Conservation (phyloP, 2,797 vertebrate genomes). For the Megaceryle alcyon region DNA sequence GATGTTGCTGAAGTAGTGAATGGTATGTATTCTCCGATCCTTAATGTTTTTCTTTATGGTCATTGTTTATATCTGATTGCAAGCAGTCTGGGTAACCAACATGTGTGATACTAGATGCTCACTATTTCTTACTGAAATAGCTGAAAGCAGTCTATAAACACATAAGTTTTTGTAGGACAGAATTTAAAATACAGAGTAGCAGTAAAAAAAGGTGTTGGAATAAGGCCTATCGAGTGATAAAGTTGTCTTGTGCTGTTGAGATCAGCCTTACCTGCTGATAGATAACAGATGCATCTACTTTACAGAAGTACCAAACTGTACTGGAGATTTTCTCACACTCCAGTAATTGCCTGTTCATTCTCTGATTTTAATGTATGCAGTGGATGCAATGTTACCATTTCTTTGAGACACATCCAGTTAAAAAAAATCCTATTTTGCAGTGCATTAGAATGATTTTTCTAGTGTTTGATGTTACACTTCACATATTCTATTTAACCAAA, state of each 20-base stretch:
- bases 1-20: constrained; percentile 91
- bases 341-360: background rate
- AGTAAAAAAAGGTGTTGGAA: background rate
- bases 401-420: background rate
- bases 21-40: constrained; percentile 79
- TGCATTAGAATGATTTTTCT: background rate
- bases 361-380: background rate
- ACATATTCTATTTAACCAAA: background rate
- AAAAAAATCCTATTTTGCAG: background rate
- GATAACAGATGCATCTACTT: background rate
- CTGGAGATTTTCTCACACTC: background rate
- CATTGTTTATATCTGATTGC: background rate
- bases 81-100: background rate
- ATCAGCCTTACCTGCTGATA: background rate
- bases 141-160: background rate
- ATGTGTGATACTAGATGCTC: background rate
- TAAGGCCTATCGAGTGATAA: background rate
- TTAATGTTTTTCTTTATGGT: background rate
- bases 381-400: background rate
- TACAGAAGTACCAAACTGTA: background rate
- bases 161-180: background rate
- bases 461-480: background rate
- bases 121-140: background rate
- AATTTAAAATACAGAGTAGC: background rate
- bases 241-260: background rate